A percentile compares a stretch with the other conserved stretches of the same genome.
phyloP scores from a whole-genome alignment of 2,113 vertebrate species.

The Chinchilla lanigera region DNA sequence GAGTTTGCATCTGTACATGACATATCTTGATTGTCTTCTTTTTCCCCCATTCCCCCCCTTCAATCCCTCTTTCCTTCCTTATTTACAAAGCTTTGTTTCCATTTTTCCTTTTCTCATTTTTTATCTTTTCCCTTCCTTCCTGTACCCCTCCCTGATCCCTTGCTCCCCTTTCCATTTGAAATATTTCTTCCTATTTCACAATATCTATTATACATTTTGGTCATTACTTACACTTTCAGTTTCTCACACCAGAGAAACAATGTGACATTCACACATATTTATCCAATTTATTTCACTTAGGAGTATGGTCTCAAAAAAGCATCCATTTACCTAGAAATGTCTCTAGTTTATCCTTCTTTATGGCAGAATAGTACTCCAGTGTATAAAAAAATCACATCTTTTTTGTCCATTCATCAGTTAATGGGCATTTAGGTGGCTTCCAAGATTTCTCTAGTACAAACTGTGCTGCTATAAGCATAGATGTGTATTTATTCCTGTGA shows the following conservation, averaged over 20 bases:
- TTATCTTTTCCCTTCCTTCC: neutral
- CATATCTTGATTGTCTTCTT: neutral
- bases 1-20: neutral
- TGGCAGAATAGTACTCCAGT: neutral
- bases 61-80: neutral
- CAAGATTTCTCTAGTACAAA: no score
- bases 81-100: neutral
- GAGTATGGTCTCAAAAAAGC: neutral
- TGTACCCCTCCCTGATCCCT: neutral
- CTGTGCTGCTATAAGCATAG: no score
- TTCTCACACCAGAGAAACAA: no score
- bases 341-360: neutral
- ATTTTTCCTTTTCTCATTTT: neutral
- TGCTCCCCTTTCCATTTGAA: neutral
- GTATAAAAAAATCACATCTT: no score
- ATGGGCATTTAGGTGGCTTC: no score
- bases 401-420: no score
- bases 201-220: neutral
- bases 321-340: neutral
- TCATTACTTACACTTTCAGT: neutral
- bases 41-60: neutral
- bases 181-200: neutral
- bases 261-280: neutral
- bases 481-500: no score
- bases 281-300: neutral